Evolutionary conservation across 30 jellyfish, hydroid and myxozoan species (phyloP).

Genomic region (Nemopilema nomurai): DNA sequence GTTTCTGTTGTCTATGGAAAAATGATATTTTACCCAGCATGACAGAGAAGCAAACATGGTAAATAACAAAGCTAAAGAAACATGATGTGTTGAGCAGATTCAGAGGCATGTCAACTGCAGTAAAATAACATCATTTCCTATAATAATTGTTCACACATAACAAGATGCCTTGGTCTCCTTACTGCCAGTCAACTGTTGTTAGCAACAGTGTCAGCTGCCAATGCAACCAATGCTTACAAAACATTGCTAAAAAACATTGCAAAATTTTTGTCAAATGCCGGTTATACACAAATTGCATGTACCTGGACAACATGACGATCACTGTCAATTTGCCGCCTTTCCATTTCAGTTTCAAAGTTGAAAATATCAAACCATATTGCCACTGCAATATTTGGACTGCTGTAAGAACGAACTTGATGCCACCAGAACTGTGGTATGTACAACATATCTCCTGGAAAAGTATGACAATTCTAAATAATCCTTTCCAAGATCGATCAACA

Average conservation of each 20-base stretch:
- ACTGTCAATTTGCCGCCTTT: constrained; percentile 8
- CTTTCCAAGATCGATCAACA: no score
- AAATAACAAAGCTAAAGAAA: no score
- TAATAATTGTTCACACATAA: no score
- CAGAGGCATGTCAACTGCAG: no score
- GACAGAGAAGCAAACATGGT: neutral
- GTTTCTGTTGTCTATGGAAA: constrained; percentile 40
- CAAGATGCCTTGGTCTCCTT: neutral
- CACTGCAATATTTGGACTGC: constrained; percentile 71
- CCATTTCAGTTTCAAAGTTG: constrained; percentile 29
- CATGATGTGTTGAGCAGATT: no score
- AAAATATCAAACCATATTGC: constrained; percentile 70
- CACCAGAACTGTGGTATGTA: constrained; percentile 86
- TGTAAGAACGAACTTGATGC: constrained; percentile 84
- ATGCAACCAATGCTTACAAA: neutral
- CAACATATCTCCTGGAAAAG: constrained; percentile 61
- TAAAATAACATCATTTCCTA: no score
- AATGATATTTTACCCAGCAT: neutral
- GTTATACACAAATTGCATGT: no score
- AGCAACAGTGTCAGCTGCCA: neutral
- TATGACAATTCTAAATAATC: neutral
- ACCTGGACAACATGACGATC: constrained; percentile 37
- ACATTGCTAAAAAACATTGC: neutral
- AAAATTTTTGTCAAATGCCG: no score
- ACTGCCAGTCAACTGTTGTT: no score